phyloP scores from a whole-genome alignment of 2,888 invertebrate species.

The Bibio marci region DNA sequence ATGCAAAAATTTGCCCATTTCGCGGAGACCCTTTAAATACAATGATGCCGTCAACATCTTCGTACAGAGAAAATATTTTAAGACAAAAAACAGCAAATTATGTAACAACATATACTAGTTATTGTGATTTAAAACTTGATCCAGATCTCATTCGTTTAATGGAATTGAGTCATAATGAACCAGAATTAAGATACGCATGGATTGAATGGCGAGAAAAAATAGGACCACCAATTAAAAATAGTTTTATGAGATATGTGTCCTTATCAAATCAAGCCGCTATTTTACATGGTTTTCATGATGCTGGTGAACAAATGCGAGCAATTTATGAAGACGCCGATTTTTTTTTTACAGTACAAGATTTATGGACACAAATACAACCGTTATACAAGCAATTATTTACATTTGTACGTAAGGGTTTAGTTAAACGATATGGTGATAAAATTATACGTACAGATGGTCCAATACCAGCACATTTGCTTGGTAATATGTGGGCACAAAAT shows the following conservation, averaged over 20 bases:
- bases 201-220: slow-evolving; percentile 62
- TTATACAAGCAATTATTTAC: slow-evolving; percentile 71
- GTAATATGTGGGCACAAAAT: slow-evolving; percentile 73
- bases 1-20: slow-evolving; percentile 54
- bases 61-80: too few species aligned
- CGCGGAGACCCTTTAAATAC: not conserved
- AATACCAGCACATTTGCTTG: slow-evolving; percentile 69
- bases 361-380: slow-evolving; percentile 48
- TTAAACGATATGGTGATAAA: slow-evolving; percentile 42
- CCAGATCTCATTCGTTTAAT: slow-evolving; percentile 44
- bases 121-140: slow-evolving; percentile 42
- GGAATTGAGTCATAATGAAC: slow-evolving; percentile 54
- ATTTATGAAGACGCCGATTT: slow-evolving; percentile 54
- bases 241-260: slow-evolving; percentile 62
- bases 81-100: slow-evolving; percentile 6
- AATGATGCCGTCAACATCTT: not conserved
- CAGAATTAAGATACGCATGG: slow-evolving; percentile 64
- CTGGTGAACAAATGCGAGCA: slow-evolving; percentile 64
- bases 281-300: slow-evolving; percentile 61
- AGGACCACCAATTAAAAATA: slow-evolving; percentile 55
- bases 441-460: slow-evolving; percentile 49
- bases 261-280: slow-evolving; percentile 64
- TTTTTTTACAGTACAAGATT: slow-evolving; percentile 36
- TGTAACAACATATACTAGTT: slow-evolving; percentile 25
- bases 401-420: slow-evolving; percentile 53